A percentile compares a stretch with the other conserved stretches of the same genome.
phyloP scores from a whole-genome alignment of 1,140 invertebrate genomes.

The Dolichoris vasculosae region DNA sequence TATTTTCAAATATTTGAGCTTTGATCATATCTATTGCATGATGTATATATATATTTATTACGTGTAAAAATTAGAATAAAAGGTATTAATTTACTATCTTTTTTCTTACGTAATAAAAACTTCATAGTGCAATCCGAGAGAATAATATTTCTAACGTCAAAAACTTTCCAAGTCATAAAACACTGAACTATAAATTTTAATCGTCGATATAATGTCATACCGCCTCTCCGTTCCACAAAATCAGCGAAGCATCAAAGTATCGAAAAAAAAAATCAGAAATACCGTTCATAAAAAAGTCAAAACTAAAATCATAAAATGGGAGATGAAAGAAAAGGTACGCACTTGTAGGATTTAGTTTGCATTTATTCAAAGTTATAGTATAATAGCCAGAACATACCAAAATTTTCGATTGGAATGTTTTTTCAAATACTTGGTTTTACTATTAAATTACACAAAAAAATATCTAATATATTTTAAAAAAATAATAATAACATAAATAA shows the following conservation, averaged over 20 bases:
- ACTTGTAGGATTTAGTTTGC: not conserved
- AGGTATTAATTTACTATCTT: not conserved
- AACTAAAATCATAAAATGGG: slow-evolving; percentile 19
- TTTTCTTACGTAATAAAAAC: slow-evolving; percentile 1
- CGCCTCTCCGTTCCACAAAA: not conserved
- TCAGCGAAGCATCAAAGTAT: slow-evolving; percentile 30
- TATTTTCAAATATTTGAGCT: not conserved
- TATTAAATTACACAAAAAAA: not conserved
- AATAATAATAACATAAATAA: not conserved
- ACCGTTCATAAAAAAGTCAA: slow-evolving; percentile 20
- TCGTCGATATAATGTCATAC: slow-evolving; percentile 24
- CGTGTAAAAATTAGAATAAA: not conserved
- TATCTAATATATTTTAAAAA: not conserved
- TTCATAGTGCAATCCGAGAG: slow-evolving; percentile 8
- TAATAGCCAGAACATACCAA: not conserved
- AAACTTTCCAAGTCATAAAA: slow-evolving; percentile 39
- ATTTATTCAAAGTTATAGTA: slow-evolving; percentile 5
- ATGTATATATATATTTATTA: slow-evolving; percentile 8
- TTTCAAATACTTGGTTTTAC: not conserved
- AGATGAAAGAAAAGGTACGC: slow-evolving; percentile 13
- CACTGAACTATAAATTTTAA: slow-evolving; percentile 42
- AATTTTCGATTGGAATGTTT: not conserved
- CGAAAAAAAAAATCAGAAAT: slow-evolving; percentile 17
- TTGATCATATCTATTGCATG: not conserved
- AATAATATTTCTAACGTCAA: slow-evolving; percentile 22